Base-by-base conservation (phyloP, 92 coral and sea anemone species). In the Paragorgia papillata region DNA sequence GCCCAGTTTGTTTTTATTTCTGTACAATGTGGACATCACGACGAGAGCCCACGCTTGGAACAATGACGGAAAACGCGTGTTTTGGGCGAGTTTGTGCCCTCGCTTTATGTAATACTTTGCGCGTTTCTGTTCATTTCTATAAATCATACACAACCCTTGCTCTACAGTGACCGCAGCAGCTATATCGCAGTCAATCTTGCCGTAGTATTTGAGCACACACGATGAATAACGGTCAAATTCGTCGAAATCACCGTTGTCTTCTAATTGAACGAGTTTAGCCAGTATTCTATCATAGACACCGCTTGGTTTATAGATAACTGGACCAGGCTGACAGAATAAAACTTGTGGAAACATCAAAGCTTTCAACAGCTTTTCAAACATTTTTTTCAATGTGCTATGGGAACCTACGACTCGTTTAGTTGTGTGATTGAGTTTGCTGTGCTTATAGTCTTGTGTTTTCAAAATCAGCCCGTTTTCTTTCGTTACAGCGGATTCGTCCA, bases 41-140 rank as follows among this genome's bases (percentile, higher is more conserved):
- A 63, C 17, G 12, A 6, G 26, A 13, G 70, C 70, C 22, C 41
- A 26, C 19, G 70, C 70, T 43, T 63, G 70, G 70, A 34, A 63
- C n/a, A 63, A 14, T 34, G 70, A 48, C 9, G 70, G 70, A 27
- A n/a, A 63, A 7, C 70, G 44, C 10, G 70, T 63, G 70, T n/a
- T 28, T 2, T 14, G 26, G 24, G 70, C 70, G 24, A 63, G 48
- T 34, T 63, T 28, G 70, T 63, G 48, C 46, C 48, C 70, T 39
- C 41, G 7, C 40, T 27, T 22, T 15, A 48, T 48, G 24, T 21
- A 19, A 6, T 28, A 14, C 18, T 34, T 34, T 5, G 50, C 70
- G 17, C 4, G 2, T 20, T 17, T 10, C 24, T 31, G 37, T 17
- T 63, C 49, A 29, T 63, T 34, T 15, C 28, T 34, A 37, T 63